Conservation (phyloP, 1,140 invertebrate genomes). For the Cydia pomonella region DNA sequence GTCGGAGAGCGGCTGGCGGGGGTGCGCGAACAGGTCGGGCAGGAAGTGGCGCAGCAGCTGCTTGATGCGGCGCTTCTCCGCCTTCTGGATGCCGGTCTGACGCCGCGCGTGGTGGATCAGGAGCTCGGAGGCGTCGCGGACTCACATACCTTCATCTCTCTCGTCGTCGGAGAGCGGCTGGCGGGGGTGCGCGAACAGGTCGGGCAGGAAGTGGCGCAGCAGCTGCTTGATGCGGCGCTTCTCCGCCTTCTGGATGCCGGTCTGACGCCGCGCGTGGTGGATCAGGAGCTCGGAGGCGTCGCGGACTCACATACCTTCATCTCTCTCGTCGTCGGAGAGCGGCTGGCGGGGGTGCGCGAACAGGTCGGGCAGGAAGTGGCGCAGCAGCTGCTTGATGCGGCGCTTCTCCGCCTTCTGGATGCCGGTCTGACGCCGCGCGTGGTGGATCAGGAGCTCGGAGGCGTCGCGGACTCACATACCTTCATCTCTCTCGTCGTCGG, state of each 20-base stretch:
- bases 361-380: slow-evolving; percentile 96
- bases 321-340: slow-evolving; percentile 96
- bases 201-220: slow-evolving; percentile 95
- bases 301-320: slow-evolving; percentile 95
- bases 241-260: slow-evolving; percentile 97
- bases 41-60: slow-evolving; percentile 94
- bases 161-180: slow-evolving; percentile 98
- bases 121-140: slow-evolving; percentile 97
- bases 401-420: slow-evolving; percentile 99
- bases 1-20: slow-evolving; percentile 95
- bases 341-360: slow-evolving; percentile 96
- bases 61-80: slow-evolving; percentile 98
- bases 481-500: slow-evolving; percentile 96
- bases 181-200: slow-evolving; percentile 95
- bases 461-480: slow-evolving; percentile 98
- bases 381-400: slow-evolving; percentile 94
- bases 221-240: slow-evolving; percentile 97
- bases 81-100: slow-evolving; percentile 97
- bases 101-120: slow-evolving; percentile 98
- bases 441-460: slow-evolving; percentile 97
- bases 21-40: slow-evolving; percentile 96
- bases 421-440: slow-evolving; percentile 97
- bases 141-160: slow-evolving; percentile 92
- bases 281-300: slow-evolving; percentile 98
- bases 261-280: slow-evolving; percentile 98